Base-by-base conservation (phyloP, 2,888 invertebrate genomes). In the Cephus pygmeus region DNA sequence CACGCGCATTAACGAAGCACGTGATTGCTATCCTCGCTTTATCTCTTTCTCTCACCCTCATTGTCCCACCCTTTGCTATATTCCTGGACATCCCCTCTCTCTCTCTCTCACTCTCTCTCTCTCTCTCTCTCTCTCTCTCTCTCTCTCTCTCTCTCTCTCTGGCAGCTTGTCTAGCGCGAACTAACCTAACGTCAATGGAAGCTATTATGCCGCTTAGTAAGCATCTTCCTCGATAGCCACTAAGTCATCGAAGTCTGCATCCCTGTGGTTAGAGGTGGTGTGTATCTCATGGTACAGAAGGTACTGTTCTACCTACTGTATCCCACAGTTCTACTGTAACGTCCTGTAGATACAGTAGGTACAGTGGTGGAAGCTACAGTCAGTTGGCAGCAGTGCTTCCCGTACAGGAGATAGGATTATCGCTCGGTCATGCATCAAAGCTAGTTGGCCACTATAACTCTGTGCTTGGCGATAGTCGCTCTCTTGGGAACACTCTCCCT, bases 401-500 rank as follows among this genome's bases (percentile, higher is more conserved):
- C 56, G 56, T 56, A 56, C 56, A 79, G 79, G 76, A 79, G 85
- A 85, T 82, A 84, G 86, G 85, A 86, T 85, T 85, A 85, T 85
- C 85, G 79, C 79, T 77, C 76, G 81, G 84, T 86, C 86, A 85
- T 85, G 85, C 83, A 85, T 86, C 86, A 86, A 85, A 85, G 85
- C 83, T 79, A 79, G 81, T 80, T 83, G 79, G 76, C 75, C 77
- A 84, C 79, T 79, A 75, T 34, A 71, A 56, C 75, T 56, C 75
- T 68, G 69, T 71, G 40, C 75, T 75, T 69, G 75, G 31, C 75
- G 69, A 69, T 77, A 33, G 74, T 71, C 69, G 69, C 68, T 77
- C 74, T 75, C 75, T 69, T 40, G 77, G 34, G 75, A 73, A 69
- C 79, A 75, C 68, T 69, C 80, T 76, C 77, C 81, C 34, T 71